Base-by-base conservation (phyloP, 2,797 vertebrate species). In the Falco rusticolus region DNA sequence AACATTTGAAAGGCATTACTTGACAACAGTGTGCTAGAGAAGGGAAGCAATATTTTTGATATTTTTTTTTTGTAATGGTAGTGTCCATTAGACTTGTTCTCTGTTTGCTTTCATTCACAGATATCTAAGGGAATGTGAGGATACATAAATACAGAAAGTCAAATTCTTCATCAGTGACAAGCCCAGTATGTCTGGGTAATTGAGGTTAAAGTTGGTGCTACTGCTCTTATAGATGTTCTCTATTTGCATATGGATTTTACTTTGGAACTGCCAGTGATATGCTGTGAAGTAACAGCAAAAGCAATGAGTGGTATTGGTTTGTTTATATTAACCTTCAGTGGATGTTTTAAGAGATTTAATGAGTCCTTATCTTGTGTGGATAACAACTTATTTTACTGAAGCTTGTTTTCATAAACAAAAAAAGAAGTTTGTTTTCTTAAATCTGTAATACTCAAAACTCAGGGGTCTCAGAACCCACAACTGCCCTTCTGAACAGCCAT, bases 361-460 rank as follows among this genome's bases (percentile, higher is more conserved):
- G 53, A 94, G 94, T 96, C 87, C 65, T 92, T 79, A 83, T 61
- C 9, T 64, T 86, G 17, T 64, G 39, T 82, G 59, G 63, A 63
- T 18, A 94, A 33, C 39, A 68, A 94, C 83, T 83, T 87, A 21
- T 85, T 95, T 96, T 92, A 57, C 61, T 41, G 43, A 89, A 96
- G 71, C 16, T 83, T 74, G 10, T 47, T 87, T 84, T 78, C 54
- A 79, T 83, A 92, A 94, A 92, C 68, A 81, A 63, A 84, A 24
- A 3, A 63, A 39, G 37, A 33, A 39, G 6, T 15, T 80, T 57
- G 3, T 47, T 83, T 83, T 53, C 37, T 28, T 50, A 10, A 50
- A 17, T 74, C 45, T 71, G 59, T 77, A 72, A 37, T 75, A 10
- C n/a, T 54, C 21, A 89, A 43, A 89, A 70, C 16, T 39, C 10